Percentiles rank a stretch among this genome's conserved stretches.
Conservation (phyloP, 2,888 invertebrate species). For the Lobophora halterata region DNA sequence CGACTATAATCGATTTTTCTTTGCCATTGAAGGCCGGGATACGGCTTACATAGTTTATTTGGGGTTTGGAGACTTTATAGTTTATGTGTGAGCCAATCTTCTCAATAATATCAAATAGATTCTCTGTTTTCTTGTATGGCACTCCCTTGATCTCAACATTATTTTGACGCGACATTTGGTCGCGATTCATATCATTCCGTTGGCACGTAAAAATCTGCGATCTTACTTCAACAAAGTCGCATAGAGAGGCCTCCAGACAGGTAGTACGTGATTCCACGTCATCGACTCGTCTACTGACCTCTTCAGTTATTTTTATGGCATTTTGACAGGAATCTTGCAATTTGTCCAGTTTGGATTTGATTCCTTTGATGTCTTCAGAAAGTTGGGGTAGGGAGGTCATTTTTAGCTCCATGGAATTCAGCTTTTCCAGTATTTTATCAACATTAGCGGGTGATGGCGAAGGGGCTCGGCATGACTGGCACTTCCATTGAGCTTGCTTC, state of each 20-base stretch:
- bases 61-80: background rate
- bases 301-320: constrained; percentile 2
- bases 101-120: constrained; percentile 15
- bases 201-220: background rate
- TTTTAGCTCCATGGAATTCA: constrained; percentile 23
- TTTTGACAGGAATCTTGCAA: constrained; percentile 5
- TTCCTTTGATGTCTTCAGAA: constrained; percentile 14
- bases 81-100: background rate
- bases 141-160: constrained; percentile 29
- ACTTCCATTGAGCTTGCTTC: constrained; percentile 21
- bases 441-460: constrained; percentile 6
- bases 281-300: constrained; percentile 4
- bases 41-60: constrained; percentile 4
- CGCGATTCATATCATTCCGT: constrained; percentile 5
- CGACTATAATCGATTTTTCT: constrained; percentile 7
- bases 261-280: constrained; percentile 6
- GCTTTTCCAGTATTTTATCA: background rate
- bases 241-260: constrained; percentile 7
- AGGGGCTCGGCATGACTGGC: constrained; percentile 14
- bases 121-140: constrained; percentile 28
- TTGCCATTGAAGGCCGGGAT: constrained; percentile 1
- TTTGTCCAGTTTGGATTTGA: constrained; percentile 20
- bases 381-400: constrained; percentile 17
- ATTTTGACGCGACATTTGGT: constrained; percentile 21
- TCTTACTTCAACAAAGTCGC: constrained; percentile 11